Percentiles rank a stretch among this genome's conserved stretches.
phyloP scores from a whole-genome alignment of 2,888 invertebrate species.

The Julus scanicus region DNA sequence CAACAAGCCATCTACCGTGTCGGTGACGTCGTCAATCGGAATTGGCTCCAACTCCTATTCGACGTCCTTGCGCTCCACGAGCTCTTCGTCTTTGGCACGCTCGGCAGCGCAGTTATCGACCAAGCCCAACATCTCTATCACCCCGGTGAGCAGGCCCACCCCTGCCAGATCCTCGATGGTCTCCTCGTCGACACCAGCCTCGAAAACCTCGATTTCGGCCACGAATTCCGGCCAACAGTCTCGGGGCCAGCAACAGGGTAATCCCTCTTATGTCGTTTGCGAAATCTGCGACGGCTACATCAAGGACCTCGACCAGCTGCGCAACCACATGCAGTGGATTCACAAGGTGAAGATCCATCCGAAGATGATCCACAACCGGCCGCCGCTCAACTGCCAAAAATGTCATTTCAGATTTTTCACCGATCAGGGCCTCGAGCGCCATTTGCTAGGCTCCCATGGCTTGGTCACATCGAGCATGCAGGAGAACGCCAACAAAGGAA shows the following conservation, averaged over 20 bases:
- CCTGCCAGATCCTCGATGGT: slow-evolving; percentile 34
- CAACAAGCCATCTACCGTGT: slow-evolving; percentile 53
- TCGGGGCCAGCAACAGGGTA: slow-evolving; percentile 64
- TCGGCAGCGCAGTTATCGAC: slow-evolving; percentile 36
- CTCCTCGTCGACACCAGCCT: slow-evolving; percentile 67
- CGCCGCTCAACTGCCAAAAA: slow-evolving; percentile 94
- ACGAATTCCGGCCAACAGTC: slow-evolving; percentile 64
- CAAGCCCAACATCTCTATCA: slow-evolving; percentile 90
- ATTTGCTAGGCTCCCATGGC: slow-evolving; percentile 92
- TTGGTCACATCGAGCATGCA: slow-evolving; percentile 96
- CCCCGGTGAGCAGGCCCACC: slow-evolving; percentile 75
- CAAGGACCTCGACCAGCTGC: slow-evolving; percentile 90
- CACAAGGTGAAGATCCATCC: slow-evolving; percentile 97
- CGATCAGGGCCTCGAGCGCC: slow-evolving; percentile 94
- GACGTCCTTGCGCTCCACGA: slow-evolving; percentile 6
- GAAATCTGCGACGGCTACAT: slow-evolving; percentile 98
- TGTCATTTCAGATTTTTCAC: slow-evolving; percentile 97
- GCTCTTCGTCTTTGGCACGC: background rate
- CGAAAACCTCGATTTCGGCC: slow-evolving; percentile 67
- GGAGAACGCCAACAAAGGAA: slow-evolving; percentile 93
- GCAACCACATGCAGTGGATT: slow-evolving; percentile 98
- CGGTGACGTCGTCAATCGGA: background rate
- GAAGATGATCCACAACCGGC: slow-evolving; percentile 94
- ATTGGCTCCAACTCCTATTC: slow-evolving; percentile 20
- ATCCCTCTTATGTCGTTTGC: slow-evolving; percentile 86